These are phyloP conservation scores for Leucoraja ocellata DNA, from an alignment of 2,797 vertebrate species.

Conservation along the genomic window DNA sequence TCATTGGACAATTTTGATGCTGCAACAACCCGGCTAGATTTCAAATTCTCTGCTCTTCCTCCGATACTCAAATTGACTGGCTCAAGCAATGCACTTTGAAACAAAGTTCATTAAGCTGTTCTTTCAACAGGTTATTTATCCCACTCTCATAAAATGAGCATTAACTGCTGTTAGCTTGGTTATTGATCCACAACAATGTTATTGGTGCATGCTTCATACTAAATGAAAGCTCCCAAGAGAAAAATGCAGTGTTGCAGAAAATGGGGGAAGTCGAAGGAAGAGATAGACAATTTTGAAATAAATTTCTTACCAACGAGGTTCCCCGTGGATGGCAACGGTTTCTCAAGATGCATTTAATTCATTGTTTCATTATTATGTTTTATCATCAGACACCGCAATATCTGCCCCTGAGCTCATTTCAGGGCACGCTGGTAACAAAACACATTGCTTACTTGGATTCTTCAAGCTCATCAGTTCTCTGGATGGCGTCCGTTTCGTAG, in stretches of 20 bases:
- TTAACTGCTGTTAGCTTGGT: no score
- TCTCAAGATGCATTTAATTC: background rate
- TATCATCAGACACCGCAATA: background rate
- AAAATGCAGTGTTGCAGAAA: background rate
- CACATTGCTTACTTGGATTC: constrained; percentile 59
- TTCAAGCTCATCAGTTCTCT: constrained; percentile 67
- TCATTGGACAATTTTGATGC: no score
- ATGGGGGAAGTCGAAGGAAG: background rate
- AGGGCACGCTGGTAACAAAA: background rate
- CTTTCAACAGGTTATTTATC: no score
- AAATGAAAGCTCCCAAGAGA: background rate
- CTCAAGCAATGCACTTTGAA: no score
- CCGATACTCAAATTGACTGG: no score
- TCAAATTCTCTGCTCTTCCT: no score
- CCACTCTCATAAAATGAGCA: no score
- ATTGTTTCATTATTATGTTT: background rate
- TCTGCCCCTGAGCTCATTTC: background rate
- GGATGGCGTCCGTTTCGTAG: constrained; percentile 64
- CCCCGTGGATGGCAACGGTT: background rate
- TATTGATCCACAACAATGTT: no score
- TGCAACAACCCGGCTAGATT: no score
- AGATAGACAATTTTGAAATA: background rate
- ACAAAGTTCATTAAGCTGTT: no score
- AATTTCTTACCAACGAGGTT: background rate
- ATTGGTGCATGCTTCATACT: no score